These are phyloP conservation scores for Trachelus stipa DNA, from an alignment of 2,888 invertebrate species.

Conservation along the genomic window DNA sequence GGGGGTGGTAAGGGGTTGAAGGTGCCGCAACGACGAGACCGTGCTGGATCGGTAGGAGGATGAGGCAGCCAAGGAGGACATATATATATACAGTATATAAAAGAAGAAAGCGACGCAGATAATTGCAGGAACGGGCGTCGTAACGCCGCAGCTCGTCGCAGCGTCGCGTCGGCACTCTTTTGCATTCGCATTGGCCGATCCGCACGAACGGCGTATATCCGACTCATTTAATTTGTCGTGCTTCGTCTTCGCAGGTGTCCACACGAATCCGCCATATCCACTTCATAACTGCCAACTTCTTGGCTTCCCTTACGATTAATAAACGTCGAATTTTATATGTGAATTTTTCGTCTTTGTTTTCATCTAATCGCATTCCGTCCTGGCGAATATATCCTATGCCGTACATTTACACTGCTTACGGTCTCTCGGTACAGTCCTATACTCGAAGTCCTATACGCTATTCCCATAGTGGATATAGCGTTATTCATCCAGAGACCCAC, in stretches of 20 bases:
- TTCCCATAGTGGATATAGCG: neutral
- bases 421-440: neutral
- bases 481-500: neutral
- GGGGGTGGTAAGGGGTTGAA: neutral
- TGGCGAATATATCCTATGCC: neutral
- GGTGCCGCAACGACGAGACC: neutral
- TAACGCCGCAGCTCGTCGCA: neutral
- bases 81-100: neutral
- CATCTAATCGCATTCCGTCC: too few relatives aligned
- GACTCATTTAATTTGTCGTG: neutral
- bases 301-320: neutral
- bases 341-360: neutral
- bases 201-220: neutral
- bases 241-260: neutral
- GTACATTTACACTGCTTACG: neutral
- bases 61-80: neutral
- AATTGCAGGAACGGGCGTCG: constrained; percentile 21
- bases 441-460: neutral
- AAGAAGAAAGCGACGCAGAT: constrained; percentile 12
- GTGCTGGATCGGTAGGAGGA: neutral
- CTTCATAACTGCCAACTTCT: neutral
- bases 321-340: neutral
- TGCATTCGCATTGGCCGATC: neutral
- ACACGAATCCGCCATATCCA: neutral
- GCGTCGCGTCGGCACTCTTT: neutral